Evolutionary conservation across 2,888 invertebrate genomes (phyloP), one percentile per base, ranked within the genome.

Genomic region (Drosophila lacicola): DNA sequence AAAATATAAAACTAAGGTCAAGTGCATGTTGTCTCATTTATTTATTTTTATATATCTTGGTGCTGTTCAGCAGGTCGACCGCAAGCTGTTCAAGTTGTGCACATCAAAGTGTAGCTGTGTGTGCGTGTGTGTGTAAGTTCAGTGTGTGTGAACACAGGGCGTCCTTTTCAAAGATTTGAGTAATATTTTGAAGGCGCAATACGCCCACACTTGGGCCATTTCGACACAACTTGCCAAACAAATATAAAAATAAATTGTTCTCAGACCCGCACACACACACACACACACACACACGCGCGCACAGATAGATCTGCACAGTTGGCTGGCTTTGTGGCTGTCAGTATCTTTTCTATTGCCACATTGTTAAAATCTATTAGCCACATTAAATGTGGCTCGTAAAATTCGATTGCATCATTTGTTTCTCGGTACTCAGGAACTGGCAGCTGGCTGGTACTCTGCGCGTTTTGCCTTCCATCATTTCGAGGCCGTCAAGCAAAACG

Each of bases 301-400:
- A 61, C 39, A 44, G 60, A 65, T 65, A 47, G 49, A 66, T 61
- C 39, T 73, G 56, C 46, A 57, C 57, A 72, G 62, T 55, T 65
- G 62, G 63, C 62, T 68, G 79, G 79, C 70, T 85, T 68, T 74
- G 85, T 70, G 64, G 67, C 67, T 81, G 82, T 88, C 71, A 82
- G 85, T 85, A 85, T 85, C 88, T 89, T 75, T 85, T 85, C 89
- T 85, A 85, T 85, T 85, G 88, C 88, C 89, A 85, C 88, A 86
- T 85, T 85, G 85, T 85, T 89, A 88, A 89, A 85, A 85, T 85
- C 85, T 85, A 85, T 85, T 85, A 89, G 85, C 85, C 85, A 88
- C 85, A 85, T 85, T 85, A 89, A 89, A 85, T 89, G 85, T 74
- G 88, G 90, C 89, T 89, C 85, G 88, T 85, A 85, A 85, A 85